Evolutionary conservation across 2,888 invertebrate genomes (phyloP).

Genomic region (Xestia c-nigrum): DNA sequence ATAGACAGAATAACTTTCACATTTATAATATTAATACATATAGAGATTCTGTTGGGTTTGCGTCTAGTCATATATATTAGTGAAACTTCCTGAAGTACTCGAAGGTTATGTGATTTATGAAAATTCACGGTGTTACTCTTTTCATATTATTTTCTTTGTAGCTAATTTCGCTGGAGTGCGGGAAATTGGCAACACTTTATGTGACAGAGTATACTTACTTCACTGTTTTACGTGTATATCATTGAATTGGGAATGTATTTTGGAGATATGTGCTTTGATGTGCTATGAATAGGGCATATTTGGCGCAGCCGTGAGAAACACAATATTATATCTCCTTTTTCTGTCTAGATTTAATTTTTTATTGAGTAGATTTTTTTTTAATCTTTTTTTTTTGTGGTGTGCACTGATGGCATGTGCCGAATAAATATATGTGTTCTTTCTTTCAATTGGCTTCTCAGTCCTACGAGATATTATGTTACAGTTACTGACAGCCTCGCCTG

Average conservation of each 20-base stretch:
- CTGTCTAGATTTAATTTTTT: too few species aligned
- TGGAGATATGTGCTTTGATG: not conserved
- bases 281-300: too few species aligned
- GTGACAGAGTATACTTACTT: slow-evolving; percentile 7
- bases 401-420: too few species aligned
- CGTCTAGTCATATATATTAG: slow-evolving; percentile 44
- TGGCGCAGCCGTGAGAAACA: too few species aligned
- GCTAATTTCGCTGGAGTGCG: slow-evolving; percentile 11
- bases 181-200: slow-evolving; percentile 33
- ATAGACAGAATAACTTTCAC: not conserved
- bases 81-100: slow-evolving; percentile 38
- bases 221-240: slow-evolving; percentile 9
- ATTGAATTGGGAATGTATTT: not conserved
- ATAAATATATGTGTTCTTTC: too few species aligned
- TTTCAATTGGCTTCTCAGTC: not conserved
- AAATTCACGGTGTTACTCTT: slow-evolving; percentile 16
- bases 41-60: not conserved
- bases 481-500: not conserved
- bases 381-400: too few species aligned
- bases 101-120: slow-evolving; percentile 55
- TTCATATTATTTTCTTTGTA: slow-evolving; percentile 24
- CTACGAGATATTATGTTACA: not conserved
- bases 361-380: too few species aligned
- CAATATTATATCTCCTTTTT: too few species aligned
- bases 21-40: not conserved